Evolutionary conservation across 2,113 vertebrate genomes (phyloP).

Genomic region (Oxyura jamaicensis): DNA sequence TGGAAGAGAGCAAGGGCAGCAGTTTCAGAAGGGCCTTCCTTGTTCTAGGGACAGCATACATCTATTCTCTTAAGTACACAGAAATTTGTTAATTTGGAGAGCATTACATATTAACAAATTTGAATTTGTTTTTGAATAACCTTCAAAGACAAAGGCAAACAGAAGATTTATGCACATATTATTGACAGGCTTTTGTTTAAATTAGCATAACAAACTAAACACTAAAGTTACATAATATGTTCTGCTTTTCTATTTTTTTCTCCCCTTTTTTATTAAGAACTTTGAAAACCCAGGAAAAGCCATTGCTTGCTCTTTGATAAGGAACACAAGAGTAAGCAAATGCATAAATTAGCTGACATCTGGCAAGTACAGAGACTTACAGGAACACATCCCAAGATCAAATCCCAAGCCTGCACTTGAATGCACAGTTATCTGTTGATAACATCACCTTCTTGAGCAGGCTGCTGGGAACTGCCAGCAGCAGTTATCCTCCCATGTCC

Average conservation of each 20-base stretch:
- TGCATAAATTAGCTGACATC: neutral
- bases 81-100: neutral
- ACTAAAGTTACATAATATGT: neutral
- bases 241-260: neutral
- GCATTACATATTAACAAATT: neutral
- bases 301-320: neutral
- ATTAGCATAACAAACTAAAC: neutral
- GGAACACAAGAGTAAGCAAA: neutral
- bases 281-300: neutral
- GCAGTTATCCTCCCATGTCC: neutral
- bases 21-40: neutral
- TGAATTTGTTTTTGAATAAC: neutral
- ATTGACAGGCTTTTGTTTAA: neutral
- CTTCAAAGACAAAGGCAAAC: neutral
- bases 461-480: neutral
- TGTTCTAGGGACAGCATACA: neutral
- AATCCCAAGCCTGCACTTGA: neutral
- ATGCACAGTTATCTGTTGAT: neutral
- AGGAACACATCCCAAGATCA: neutral
- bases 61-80: neutral
- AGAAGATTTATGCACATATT: neutral
- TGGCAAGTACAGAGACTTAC: neutral
- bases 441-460: neutral
- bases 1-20: conserved; percentile 65
- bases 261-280: neutral